Base-by-base conservation (phyloP, 1,140 invertebrate species). In the Zaprionus nigranus region DNA sequence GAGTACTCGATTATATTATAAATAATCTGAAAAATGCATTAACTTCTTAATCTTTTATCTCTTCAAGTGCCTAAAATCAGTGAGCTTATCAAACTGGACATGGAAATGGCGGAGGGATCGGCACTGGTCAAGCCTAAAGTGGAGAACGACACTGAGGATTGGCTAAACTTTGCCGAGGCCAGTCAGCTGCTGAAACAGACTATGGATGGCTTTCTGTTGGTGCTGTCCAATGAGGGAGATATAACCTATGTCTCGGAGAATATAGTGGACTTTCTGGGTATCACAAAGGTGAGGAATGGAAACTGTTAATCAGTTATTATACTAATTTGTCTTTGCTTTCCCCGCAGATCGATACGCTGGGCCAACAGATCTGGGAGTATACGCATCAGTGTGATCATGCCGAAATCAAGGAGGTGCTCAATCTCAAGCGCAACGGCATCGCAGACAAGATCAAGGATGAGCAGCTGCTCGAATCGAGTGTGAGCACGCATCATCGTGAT, bases 371-470 rank as follows among this genome's bases (percentile, higher is more conserved):
- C 34, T 99, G 96, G 93, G 98, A 99, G 78, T 98, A 98, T 90
- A 96, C 96, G 60, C 98, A 99, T 93, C 98, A 97, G 9, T 98
- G 98, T 91, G 98, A 99, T 93, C 98, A 99, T 90, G 97, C 97
- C 43, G 98, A 99, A 93, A 95, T 99, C 15, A 96, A 95, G 56
- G 96, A 98, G 65, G 95, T 97, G 17, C 93, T 99, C 4, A 92
- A 84, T 68, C 75, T 79, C 49, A 92, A 75, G 68, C 91, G 78
- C 26, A 83, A 91, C 63, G 72, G 77, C 40, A 64, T 73, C 5
- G 70, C 78, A 13, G 81, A 83, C 54, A 91, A 91, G 76, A 60
- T 94, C 28, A 96, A 96, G 69, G 91, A 94, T 1, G 93, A 93
- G 60, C 76, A 92, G 38, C 92, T 77, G 51, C 53, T 81, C 7